Evolutionary conservation across 1,140 invertebrate genomes (phyloP).

Genomic region (Leptopilina boulardi): DNA sequence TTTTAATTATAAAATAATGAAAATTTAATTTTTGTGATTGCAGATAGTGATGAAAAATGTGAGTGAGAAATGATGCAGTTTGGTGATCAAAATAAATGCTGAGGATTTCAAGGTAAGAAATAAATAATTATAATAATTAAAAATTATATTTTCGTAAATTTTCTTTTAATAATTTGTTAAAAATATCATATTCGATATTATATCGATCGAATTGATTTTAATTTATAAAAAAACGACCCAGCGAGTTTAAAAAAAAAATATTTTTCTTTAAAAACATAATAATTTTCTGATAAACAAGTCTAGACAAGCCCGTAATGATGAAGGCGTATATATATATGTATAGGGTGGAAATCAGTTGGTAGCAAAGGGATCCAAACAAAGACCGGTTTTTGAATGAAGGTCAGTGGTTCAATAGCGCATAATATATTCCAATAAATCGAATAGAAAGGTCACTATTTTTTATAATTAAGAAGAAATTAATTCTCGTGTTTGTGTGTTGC

Average conservation of each 20-base stretch:
- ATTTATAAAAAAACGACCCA: too few species aligned
- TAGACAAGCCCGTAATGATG: conserved; percentile 54
- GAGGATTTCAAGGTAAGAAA: too few species aligned
- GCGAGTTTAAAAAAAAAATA: conserved; percentile 9
- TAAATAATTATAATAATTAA: conserved; percentile 40
- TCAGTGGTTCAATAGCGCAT: conserved; percentile 72
- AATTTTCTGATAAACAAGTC: too few species aligned
- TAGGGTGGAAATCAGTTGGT: conserved; percentile 60
- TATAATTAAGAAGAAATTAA: conserved; percentile 45
- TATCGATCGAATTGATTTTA: too few species aligned
- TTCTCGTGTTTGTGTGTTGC: too few species aligned
- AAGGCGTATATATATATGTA: conserved; percentile 43
- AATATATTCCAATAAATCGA: background rate
- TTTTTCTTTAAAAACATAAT: conserved; percentile 12
- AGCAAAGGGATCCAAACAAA: conserved; percentile 64
- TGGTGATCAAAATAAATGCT: too few species aligned
- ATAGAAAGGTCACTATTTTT: conserved; percentile 3
- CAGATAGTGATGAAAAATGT: too few species aligned
- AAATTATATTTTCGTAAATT: background rate
- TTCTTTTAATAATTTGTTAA: too few species aligned
- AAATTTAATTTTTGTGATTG: too few species aligned
- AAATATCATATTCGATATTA: too few species aligned
- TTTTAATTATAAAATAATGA: too few species aligned
- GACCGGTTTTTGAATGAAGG: conserved; percentile 75
- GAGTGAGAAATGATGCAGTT: too few species aligned